Base-by-base conservation (phyloP, 2,888 invertebrate species). In the Phragmatobia fuliginosa region DNA sequence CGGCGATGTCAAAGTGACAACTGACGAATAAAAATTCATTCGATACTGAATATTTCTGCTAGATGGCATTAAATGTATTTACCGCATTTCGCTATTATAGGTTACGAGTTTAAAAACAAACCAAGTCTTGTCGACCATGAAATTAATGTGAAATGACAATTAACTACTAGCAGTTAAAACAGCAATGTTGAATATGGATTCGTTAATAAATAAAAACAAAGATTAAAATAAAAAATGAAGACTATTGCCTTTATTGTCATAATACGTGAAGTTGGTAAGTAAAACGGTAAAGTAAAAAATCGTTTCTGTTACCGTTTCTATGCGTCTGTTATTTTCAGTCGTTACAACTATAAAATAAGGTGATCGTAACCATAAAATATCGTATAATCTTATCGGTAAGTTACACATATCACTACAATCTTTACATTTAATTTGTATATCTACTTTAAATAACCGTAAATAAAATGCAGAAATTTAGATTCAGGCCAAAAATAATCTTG, bases 221-320 rank as follows among this genome's bases (percentile, higher is more conserved):
- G 14, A 49, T 28, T 10, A 33, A 49, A 6, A 2, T 2, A 21
- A 49, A 25, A 8, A 32, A 63, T 49, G 63, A 65, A 36, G 21
- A 36, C 36, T 65, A 3, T 56, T 65, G 38, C 36, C 8, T 10
- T 65, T 11, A 36, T 65, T 28, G 28, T 65, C 5, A 16, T 56
- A 28, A 56, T 56, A 16, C 36, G 56, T 56, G 56, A 33, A 38
- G 65, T 65, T 2, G 65, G 66, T 66, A 28, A 66, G 66, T 66
- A n/a, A n/a, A n/a, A n/a, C n/a, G n/a, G n/a, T n/a, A n/a, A n/a
- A n/a, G n/a, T n/a, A n/a, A 49, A n/a, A 49, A 49, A n/a, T 0
- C 2, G 2, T 18, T 21, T 49, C 41, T 41, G 18, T 41, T 41
- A 41, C 6, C 14, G 18, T n/a, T 49, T n/a, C 45, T n/a, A n/a